These are phyloP conservation scores for Muscina levida DNA, from an alignment of 2,888 invertebrate species.

Conservation along the genomic window DNA sequence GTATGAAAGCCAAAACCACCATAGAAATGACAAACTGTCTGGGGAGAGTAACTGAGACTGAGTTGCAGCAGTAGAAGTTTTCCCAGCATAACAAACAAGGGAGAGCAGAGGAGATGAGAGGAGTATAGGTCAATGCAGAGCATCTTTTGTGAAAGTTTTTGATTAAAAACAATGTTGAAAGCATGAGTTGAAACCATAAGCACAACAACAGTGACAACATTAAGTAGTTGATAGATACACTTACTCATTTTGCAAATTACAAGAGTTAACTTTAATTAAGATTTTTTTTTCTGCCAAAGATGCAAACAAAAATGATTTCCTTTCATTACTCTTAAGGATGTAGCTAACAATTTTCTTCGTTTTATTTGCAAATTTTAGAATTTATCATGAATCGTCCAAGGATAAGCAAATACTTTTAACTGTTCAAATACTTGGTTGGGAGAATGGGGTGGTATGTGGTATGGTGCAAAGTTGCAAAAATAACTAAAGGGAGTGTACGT, in stretches of 20 bases:
- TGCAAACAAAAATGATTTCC: too few relatives aligned
- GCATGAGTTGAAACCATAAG: conserved; percentile 30
- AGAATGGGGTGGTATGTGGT: too few relatives aligned
- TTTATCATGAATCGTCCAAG: too few relatives aligned
- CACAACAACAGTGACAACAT: conserved; percentile 5
- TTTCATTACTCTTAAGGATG: too few relatives aligned
- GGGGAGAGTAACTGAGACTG: not conserved
- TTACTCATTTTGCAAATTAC: conserved; percentile 35
- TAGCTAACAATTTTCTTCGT: too few relatives aligned
- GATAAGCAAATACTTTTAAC: too few relatives aligned
- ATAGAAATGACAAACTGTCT: conserved; percentile 25
- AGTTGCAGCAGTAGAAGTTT: conserved; percentile 9
- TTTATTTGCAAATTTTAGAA: too few relatives aligned
- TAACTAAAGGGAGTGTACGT: too few relatives aligned
- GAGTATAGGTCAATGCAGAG: not conserved
- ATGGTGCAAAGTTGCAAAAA: too few relatives aligned
- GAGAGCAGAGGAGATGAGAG: too few relatives aligned
- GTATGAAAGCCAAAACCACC: not conserved
- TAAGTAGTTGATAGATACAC: conserved; percentile 31
- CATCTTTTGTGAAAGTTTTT: conserved; percentile 14
- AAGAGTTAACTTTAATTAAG: conserved; percentile 37
- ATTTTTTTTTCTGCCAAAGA: not conserved
- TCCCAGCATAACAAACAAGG: too few relatives aligned
- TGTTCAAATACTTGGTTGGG: too few relatives aligned
- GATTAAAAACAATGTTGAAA: conserved; percentile 37